phyloP scores from a whole-genome alignment of 1,140 invertebrate genomes.

The Pseudomyrmex flavicornis region DNA sequence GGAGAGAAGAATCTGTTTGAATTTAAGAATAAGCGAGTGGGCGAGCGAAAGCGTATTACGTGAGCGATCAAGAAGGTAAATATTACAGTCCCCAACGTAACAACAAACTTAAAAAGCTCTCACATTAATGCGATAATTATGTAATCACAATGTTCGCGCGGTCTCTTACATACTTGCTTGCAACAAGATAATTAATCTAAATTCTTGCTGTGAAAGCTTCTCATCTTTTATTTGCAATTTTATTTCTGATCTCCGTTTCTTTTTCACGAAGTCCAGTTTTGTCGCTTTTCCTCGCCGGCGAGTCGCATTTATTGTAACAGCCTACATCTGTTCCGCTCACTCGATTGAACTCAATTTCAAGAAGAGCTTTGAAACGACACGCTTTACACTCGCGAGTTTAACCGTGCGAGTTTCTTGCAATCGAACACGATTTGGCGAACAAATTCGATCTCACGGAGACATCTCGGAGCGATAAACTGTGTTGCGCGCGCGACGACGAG shows the following conservation, averaged over 20 bases:
- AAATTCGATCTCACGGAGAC: not conserved
- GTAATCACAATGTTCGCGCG: no score
- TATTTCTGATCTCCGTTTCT: not conserved
- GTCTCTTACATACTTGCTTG: no score
- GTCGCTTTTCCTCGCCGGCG: not conserved
- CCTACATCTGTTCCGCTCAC: conserved; percentile 24
- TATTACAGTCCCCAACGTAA: not conserved
- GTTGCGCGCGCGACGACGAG: not conserved
- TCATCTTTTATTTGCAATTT: not conserved
- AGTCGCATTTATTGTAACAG: conserved; percentile 21
- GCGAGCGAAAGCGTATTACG: not conserved
- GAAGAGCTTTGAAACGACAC: conserved; percentile 13
- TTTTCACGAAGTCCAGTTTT: not conserved
- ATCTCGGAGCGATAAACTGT: not conserved
- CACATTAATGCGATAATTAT: no score
- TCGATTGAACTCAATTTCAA: conserved; percentile 43
- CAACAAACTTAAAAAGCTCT: no score
- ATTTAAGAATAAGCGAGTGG: not conserved
- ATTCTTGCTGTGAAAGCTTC: not conserved
- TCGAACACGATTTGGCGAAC: not conserved
- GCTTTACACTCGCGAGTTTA: not conserved
- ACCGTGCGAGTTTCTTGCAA: conserved; percentile 18
- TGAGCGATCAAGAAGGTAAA: not conserved
- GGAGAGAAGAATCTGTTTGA: conserved; percentile 10
- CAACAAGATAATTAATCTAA: no score